Percentiles rank a stretch among this genome's conserved stretches.
phyloP scores from a whole-genome alignment of 2,797 vertebrate genomes.

The Capromys pilorides region DNA sequence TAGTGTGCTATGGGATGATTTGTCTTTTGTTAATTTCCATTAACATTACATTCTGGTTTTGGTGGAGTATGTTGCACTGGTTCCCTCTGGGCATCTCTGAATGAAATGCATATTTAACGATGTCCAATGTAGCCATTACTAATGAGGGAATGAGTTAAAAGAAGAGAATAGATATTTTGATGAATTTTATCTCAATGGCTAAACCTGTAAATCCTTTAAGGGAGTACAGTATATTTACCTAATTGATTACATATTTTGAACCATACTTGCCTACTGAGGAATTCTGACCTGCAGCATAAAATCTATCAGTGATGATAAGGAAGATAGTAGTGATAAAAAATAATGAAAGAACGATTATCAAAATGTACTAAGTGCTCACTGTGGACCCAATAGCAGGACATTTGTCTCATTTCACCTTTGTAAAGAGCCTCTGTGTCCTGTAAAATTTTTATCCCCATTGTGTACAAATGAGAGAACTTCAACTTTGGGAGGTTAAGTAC shows the following conservation, averaged over 20 bases:
- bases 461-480: constrained; percentile 31
- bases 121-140: constrained; percentile 56
- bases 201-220: constrained; percentile 50
- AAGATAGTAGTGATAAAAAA: background rate
- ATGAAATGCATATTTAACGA: constrained; percentile 73
- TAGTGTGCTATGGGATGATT: constrained; percentile 68
- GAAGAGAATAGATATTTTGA: constrained; percentile 3
- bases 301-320: background rate
- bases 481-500: background rate
- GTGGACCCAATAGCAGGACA: background rate
- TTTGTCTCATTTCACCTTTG: constrained; percentile 15
- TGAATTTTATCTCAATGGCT: constrained; percentile 41
- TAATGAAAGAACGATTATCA: background rate
- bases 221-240: background rate
- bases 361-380: background rate
- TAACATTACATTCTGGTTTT: constrained; percentile 65
- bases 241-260: constrained; percentile 25
- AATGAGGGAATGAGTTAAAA: constrained; percentile 60
- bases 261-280: background rate
- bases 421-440: background rate
- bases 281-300: background rate
- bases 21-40: constrained; percentile 74
- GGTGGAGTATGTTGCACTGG: constrained; percentile 33
- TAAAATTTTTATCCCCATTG: background rate
- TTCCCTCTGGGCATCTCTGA: constrained; percentile 60